Base-by-base conservation (phyloP, 2,113 vertebrate species). In the Ploceus nigricollis region DNA sequence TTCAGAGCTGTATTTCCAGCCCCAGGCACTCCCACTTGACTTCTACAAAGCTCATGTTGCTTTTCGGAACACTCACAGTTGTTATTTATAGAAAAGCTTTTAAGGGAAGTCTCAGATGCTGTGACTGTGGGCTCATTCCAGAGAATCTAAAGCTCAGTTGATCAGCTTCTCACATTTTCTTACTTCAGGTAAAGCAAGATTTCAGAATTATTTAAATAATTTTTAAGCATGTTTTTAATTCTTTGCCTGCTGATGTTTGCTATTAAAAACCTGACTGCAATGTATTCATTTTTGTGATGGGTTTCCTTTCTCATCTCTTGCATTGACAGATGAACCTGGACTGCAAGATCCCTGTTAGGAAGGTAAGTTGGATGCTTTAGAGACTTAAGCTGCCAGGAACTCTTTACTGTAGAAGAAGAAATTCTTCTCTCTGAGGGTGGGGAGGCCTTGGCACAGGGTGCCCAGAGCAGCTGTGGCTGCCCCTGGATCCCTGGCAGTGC, bases 281-380 rank as follows among this genome's bases (percentile, higher is more conserved):
- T 37, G 4, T 33, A 20, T 71, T 86, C 57, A 19, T 76, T 71
- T 80, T 45, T 72, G 27, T 54, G 17, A 28, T 60, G 28, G 30
- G 9, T 64, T 86, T 83, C 31, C 35, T 80, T 65, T 57, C 53
- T 68, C 28, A 15, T 27, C 6, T 23, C 56, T 35, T 15, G 48
- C 39, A 6, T 28, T 82, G 44, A 47, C 96, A 99, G 98, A 98
- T 50, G 98, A 98, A 53, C 98, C 98, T 5, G 98, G 98, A 37
- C 96, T 99, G 79, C 97, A 97, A 78, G 98, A 99, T 90, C 98
- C 98, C 40, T 99, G 98, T 83, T 98, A 98, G 97, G 98, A 98
- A 89, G 97, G 98, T 39, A 97, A 95, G 27, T 97, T 94, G 19
- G 98, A 98, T 15, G 97, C 93, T 65, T 87, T 98, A 27, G 94